A percentile compares a stretch with the other conserved stretches of the same genome.
Evolutionary conservation across 2,888 invertebrate genomes (phyloP).

Genomic region (Abscondita cerata): DNA sequence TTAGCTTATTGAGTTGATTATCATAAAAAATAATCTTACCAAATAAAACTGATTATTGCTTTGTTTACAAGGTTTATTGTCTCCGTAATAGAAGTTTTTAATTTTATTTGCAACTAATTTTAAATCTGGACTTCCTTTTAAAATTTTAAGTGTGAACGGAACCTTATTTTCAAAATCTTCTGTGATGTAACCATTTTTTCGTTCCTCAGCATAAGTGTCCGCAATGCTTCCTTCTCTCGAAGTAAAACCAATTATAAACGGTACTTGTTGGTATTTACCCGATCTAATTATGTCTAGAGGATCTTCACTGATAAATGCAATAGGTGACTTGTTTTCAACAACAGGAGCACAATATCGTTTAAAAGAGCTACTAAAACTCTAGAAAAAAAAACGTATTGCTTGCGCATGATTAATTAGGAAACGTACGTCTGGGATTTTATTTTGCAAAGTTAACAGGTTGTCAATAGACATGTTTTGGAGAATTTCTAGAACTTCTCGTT

Average conservation of each 20-base stretch:
- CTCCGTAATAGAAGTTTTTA: conserved; percentile 40
- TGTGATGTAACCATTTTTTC: conserved; percentile 21
- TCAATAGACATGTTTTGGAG: conserved; percentile 42
- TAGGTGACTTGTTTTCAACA: conserved; percentile 39
- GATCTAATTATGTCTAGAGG: conserved; percentile 41
- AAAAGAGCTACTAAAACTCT: conserved; percentile 22
- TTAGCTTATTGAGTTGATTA: not conserved
- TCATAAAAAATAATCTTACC: conserved; percentile 14
- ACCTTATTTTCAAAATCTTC: conserved; percentile 39
- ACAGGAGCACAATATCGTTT: conserved; percentile 35
- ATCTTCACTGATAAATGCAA: conserved; percentile 42
- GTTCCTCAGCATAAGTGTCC: conserved; percentile 32
- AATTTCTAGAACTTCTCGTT: conserved; percentile 45
- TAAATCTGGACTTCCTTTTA: conserved; percentile 30
- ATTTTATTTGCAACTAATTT: conserved; percentile 37
- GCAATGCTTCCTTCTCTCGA: conserved; percentile 46
- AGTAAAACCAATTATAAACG: conserved; percentile 46
- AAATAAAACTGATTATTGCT: conserved; percentile 28
- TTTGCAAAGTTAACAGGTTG: conserved; percentile 42
- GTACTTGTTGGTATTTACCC: conserved; percentile 44
- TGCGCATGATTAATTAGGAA: not conserved
- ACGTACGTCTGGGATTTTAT: conserved; percentile 44
- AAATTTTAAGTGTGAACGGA: conserved; percentile 35
- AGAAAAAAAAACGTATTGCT: not conserved
- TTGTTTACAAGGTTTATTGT: conserved; percentile 23